phyloP scores from a whole-genome alignment of 2,888 invertebrate species.

The Hyposoter dolosus region DNA sequence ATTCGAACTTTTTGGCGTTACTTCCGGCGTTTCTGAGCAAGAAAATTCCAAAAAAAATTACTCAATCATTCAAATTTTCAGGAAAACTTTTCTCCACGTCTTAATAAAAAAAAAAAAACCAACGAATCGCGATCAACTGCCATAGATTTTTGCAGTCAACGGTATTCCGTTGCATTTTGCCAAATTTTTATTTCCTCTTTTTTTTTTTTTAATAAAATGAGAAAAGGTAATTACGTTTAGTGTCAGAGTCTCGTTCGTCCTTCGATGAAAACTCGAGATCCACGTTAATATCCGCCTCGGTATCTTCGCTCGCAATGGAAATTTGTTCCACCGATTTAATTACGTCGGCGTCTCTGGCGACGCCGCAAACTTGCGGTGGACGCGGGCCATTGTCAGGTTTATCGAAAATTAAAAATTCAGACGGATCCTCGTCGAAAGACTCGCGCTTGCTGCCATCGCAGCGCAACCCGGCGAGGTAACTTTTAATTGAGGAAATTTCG shows the following conservation, averaged over 20 bases:
- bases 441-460: slow-evolving; percentile 79
- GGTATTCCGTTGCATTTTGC: background rate
- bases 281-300: slow-evolving; percentile 78
- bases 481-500: slow-evolving; percentile 22
- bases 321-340: slow-evolving; percentile 31
- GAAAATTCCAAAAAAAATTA: background rate
- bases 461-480: slow-evolving; percentile 80
- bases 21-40: slow-evolving; percentile 33
- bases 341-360: slow-evolving; percentile 52
- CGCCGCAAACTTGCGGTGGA: slow-evolving; percentile 44
- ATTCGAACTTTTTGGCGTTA: slow-evolving; percentile 54
- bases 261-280: slow-evolving; percentile 77
- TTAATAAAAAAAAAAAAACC: background rate
- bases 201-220: background rate
- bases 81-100: background rate
- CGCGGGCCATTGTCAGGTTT: slow-evolving; percentile 60
- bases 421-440: slow-evolving; percentile 71
- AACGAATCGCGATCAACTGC: too few species aligned
- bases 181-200: background rate
- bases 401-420: slow-evolving; percentile 70
- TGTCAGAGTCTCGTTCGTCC: slow-evolving; percentile 73
- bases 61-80: background rate
- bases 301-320: slow-evolving; percentile 75
- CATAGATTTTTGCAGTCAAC: background rate
- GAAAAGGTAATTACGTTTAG: slow-evolving; percentile 70